Conservation (phyloP, 2,797 vertebrate genomes). For the Amphiprion clarkii region DNA sequence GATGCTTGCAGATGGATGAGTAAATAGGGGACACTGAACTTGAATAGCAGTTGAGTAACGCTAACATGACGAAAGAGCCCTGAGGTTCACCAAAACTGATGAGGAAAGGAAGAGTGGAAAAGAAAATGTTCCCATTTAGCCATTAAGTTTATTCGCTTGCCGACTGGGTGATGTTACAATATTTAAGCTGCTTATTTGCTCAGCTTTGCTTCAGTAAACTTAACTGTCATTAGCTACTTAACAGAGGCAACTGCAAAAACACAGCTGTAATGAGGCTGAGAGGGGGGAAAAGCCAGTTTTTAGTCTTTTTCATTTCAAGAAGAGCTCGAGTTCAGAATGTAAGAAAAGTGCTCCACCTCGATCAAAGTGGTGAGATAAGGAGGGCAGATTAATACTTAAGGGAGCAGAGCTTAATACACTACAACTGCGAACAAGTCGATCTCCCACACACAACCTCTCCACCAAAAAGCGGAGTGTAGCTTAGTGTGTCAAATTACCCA, state of each 20-base stretch:
- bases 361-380: conserved; percentile 60
- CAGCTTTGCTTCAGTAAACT: conserved; percentile 60
- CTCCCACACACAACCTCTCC: conserved; percentile 46
- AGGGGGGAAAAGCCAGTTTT: conserved; percentile 30
- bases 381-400: conserved; percentile 57
- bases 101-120: conserved; percentile 16
- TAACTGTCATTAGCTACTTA: conserved; percentile 55
- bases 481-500: conserved; percentile 57
- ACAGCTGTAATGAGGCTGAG: conserved; percentile 49
- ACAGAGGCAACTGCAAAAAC: conserved; percentile 54
- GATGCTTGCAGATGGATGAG: conserved; percentile 53
- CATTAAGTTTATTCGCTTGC: conserved; percentile 45
- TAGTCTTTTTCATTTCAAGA: conserved; percentile 45
- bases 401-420: conserved; percentile 51
- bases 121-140: conserved; percentile 13
- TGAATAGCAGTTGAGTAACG: conserved; percentile 22
- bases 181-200: conserved; percentile 58
- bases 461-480: conserved; percentile 46
- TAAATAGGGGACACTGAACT: conserved; percentile 43
- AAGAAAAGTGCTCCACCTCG: conserved; percentile 47
- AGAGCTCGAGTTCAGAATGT: conserved; percentile 30
- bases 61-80: conserved; percentile 27
- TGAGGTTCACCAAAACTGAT: conserved; percentile 26
- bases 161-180: conserved; percentile 35
- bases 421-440: conserved; percentile 50